Percentiles rank a stretch among this genome's conserved stretches.
phyloP scores from a whole-genome alignment of 2,797 vertebrate genomes.

The Anguilla marmorata region DNA sequence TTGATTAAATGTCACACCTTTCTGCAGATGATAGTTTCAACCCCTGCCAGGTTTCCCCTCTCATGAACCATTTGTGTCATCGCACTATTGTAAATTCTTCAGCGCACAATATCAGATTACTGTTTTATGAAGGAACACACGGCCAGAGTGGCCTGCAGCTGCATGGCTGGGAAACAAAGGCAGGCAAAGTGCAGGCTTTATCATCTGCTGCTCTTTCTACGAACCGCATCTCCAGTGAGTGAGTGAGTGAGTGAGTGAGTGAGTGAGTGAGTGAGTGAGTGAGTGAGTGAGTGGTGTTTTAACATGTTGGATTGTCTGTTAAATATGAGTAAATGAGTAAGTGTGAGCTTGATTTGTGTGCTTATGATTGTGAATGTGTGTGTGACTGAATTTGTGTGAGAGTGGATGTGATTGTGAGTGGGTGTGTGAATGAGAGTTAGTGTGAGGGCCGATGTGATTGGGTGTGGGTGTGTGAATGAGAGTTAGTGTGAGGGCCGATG shows the following conservation, averaged over 20 bases:
- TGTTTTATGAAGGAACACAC: neutral
- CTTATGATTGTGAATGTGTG: too few relatives aligned
- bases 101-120: neutral
- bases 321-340: too few relatives aligned
- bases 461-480: too few relatives aligned
- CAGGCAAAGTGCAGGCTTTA: neutral
- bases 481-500: too few relatives aligned
- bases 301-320: neutral
- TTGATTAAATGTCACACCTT: neutral
- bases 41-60: neutral
- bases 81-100: neutral
- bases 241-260: conserved; percentile 18
- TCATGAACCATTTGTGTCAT: neutral
- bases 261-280: conserved; percentile 30
- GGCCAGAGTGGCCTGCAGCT: neutral
- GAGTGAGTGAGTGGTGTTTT: conserved; percentile 39
- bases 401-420: too few relatives aligned
- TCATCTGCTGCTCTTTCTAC: neutral
- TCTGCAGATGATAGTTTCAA: neutral
- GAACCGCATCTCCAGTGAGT: conserved; percentile 6
- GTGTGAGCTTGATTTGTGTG: too few relatives aligned
- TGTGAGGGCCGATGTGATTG: too few relatives aligned
- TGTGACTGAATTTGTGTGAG: too few relatives aligned
- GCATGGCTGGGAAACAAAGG: neutral
- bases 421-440: too few relatives aligned